phyloP scores from a whole-genome alignment of 1,140 invertebrate genomes.

The Lamellibrachia luymesi region DNA sequence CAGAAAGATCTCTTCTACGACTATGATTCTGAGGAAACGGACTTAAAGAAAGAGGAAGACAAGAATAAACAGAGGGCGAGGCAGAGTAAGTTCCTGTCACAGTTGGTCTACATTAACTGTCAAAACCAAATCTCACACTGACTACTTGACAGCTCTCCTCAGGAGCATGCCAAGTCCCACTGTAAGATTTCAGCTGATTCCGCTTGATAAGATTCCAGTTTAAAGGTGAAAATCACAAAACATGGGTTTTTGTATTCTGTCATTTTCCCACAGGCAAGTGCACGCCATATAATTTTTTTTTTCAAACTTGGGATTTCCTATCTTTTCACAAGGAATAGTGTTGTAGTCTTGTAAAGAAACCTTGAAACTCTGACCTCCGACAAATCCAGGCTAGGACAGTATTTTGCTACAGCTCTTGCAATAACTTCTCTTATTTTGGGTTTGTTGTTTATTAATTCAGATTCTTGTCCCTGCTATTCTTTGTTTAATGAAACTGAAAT shows the following conservation, averaged over 20 bases:
- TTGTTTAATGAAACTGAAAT: too few relatives aligned
- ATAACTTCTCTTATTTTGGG: background rate
- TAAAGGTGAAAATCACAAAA: too few relatives aligned
- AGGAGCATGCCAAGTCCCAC: background rate
- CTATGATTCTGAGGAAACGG: slow-evolving; percentile 78
- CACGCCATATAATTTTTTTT: too few relatives aligned
- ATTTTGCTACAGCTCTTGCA: background rate
- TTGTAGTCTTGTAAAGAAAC: too few relatives aligned
- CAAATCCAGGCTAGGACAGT: too few relatives aligned
- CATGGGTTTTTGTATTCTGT: too few relatives aligned
- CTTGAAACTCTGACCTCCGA: too few relatives aligned
- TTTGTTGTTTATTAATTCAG: too few relatives aligned
- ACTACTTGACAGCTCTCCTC: background rate
- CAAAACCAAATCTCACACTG: background rate
- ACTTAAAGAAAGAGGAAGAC: slow-evolving; percentile 76
- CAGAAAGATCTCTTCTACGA: slow-evolving; percentile 91
- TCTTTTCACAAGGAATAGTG: too few relatives aligned
- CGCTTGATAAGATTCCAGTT: background rate
- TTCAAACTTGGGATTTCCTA: too few relatives aligned
- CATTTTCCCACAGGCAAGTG: too few relatives aligned
- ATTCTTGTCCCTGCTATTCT: too few relatives aligned
- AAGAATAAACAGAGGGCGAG: slow-evolving; percentile 67
- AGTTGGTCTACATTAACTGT: background rate
- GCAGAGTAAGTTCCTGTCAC: slow-evolving; percentile 42
- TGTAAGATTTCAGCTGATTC: background rate